phyloP scores from a whole-genome alignment of 2,797 vertebrate genomes.

The Enteromius anoplus region DNA sequence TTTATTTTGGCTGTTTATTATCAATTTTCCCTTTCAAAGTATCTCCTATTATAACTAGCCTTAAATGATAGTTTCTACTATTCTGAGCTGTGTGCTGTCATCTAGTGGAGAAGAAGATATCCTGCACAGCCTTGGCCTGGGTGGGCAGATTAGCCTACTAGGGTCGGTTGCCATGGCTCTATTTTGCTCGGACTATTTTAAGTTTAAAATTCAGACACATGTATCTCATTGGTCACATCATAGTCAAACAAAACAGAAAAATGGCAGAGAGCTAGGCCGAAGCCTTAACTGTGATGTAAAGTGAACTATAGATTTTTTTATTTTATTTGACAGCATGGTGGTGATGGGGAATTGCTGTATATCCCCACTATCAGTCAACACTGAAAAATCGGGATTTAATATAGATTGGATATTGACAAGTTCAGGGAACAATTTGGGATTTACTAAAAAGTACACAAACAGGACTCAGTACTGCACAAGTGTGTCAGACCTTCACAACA shows the following conservation, averaged over 20 bases:
- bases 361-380: not conserved
- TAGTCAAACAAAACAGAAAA: not conserved
- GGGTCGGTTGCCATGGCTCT: not conserved
- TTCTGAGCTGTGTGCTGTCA: constrained; percentile 20
- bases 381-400: not conserved
- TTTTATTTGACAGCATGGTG: not conserved
- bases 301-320: not conserved
- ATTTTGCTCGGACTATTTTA: constrained; percentile 28
- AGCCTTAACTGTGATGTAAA: not conserved
- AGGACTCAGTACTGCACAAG: not conserved
- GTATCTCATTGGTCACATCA: not conserved
- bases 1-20: not conserved
- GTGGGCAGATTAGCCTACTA: not conserved
- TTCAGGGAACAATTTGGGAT: not conserved
- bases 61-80: not conserved
- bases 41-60: not conserved
- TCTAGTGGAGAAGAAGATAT: constrained; percentile 42
- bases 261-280: not conserved
- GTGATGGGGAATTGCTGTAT: constrained; percentile 33
- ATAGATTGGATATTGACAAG: no score
- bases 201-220: not conserved
- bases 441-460: constrained; percentile 1
- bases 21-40: not conserved
- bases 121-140: not conserved
- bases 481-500: not conserved